These are phyloP conservation scores for Drosophila virilis DNA, from an alignment of 1,140 invertebrate species.

Conservation along the genomic window DNA sequence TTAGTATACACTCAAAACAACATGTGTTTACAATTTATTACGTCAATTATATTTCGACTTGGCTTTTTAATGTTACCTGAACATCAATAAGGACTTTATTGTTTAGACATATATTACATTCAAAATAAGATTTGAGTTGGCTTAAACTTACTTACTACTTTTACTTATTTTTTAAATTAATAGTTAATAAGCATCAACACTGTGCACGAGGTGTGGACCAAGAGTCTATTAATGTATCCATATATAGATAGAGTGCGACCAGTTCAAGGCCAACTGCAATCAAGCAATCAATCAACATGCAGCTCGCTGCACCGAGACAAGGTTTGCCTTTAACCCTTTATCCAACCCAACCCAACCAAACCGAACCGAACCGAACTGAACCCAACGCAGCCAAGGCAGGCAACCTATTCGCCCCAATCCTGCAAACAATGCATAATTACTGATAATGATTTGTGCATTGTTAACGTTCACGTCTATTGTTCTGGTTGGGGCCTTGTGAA, in stretches of 20 bases:
- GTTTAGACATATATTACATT: no score
- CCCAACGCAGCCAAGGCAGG: background rate
- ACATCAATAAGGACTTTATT: no score
- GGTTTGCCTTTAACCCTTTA: constrained; percentile 27
- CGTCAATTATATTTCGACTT: no score
- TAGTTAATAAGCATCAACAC: background rate
- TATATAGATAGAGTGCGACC: constrained; percentile 18
- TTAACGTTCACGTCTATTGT: constrained; percentile 67
- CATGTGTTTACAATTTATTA: no score
- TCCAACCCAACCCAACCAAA: background rate
- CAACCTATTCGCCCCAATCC: background rate
- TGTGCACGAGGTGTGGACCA: background rate
- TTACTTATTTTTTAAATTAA: background rate
- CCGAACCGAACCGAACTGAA: background rate
- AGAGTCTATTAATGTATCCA: constrained; percentile 41
- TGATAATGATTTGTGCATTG: constrained; percentile 78
- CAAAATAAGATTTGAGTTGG: no score
- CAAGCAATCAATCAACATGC: constrained; percentile 70
- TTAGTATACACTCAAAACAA: no score
- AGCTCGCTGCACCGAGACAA: constrained; percentile 27
- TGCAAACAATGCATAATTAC: constrained; percentile 76
- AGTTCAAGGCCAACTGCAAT: constrained; percentile 72
- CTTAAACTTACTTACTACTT: no score
- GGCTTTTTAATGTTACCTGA: no score
- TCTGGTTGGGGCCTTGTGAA: constrained; percentile 18